phyloP scores from a whole-genome alignment of 2,113 vertebrate species.

The Murina feae region DNA sequence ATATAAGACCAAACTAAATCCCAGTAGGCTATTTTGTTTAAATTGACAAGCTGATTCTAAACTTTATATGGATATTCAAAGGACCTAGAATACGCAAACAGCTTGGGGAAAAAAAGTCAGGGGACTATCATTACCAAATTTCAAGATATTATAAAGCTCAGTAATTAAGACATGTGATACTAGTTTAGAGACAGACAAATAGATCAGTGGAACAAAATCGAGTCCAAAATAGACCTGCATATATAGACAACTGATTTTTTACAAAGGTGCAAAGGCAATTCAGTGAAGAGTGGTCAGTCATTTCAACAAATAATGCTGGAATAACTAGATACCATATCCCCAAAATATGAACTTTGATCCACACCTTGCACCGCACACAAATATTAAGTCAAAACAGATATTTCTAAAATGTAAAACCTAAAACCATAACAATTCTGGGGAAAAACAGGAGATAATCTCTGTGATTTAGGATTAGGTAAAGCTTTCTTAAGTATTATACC shows the following conservation, averaged over 20 bases:
- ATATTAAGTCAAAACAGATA: conserved; percentile 6
- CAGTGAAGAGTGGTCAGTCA: not conserved
- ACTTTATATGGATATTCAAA: not conserved
- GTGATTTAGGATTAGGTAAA: not conserved
- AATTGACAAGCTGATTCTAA: not conserved
- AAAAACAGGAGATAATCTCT: not conserved
- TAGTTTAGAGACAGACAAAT: not conserved
- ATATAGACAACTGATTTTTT: not conserved
- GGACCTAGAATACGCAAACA: not conserved
- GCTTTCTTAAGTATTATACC: conserved; percentile 4
- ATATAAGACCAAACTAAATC: not conserved
- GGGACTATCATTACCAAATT: not conserved
- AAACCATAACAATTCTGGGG: conserved; percentile 10
- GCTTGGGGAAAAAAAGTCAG: not conserved
- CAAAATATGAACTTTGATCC: not conserved
- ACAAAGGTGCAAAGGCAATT: not conserved
- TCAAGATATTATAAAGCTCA: not conserved
- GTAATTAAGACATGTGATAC: not conserved
- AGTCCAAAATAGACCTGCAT: not conserved
- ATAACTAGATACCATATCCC: not conserved
- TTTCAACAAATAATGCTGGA: conserved; percentile 1
- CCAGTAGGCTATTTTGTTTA: not conserved
- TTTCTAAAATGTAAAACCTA: not conserved
- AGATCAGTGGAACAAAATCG: not conserved
- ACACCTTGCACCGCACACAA: not conserved